These are phyloP conservation scores for Gopherus flavomarginatus DNA, from an alignment of 2,113 vertebrate species.

Conservation along the genomic window DNA sequence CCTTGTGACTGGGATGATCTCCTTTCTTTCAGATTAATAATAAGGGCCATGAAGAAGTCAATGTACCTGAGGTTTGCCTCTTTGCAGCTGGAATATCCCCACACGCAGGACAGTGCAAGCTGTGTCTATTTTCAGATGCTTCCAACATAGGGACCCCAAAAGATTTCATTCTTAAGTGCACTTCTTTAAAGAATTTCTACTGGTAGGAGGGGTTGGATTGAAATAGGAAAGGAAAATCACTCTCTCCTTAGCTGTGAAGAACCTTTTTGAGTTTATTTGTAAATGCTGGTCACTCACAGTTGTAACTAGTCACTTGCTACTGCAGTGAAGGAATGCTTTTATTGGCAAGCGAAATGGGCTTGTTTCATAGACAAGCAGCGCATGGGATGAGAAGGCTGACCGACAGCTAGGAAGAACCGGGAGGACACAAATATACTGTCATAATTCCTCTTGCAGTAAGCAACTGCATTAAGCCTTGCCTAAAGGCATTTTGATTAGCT, in stretches of 20 bases:
- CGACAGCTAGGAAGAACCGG: constrained; percentile 9
- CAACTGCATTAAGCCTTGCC: neutral
- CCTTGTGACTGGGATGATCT: too few species aligned
- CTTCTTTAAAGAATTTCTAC: neutral
- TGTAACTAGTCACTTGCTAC: neutral
- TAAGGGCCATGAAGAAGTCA: too few species aligned
- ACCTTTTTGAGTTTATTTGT: neutral
- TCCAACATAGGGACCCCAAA: neutral
- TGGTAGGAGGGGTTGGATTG: neutral
- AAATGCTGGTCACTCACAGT: neutral
- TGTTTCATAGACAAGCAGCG: neutral
- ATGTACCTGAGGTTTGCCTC: too few species aligned
- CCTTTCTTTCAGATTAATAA: too few species aligned
- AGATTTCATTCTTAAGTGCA: neutral
- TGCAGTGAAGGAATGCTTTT: neutral
- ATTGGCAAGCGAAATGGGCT: neutral
- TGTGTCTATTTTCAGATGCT: neutral
- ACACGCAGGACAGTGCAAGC: too few species aligned
- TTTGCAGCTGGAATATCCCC: too few species aligned
- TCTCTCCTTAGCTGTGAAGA: neutral
- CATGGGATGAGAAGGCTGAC: neutral
- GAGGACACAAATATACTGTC: neutral
- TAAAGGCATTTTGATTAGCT: constrained; percentile 30
- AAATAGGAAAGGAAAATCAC: neutral
- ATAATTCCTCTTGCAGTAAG: neutral